These are phyloP conservation scores for Sebastes wilsoni DNA, from an alignment of 2,797 vertebrate genomes.

Conservation along the genomic window DNA sequence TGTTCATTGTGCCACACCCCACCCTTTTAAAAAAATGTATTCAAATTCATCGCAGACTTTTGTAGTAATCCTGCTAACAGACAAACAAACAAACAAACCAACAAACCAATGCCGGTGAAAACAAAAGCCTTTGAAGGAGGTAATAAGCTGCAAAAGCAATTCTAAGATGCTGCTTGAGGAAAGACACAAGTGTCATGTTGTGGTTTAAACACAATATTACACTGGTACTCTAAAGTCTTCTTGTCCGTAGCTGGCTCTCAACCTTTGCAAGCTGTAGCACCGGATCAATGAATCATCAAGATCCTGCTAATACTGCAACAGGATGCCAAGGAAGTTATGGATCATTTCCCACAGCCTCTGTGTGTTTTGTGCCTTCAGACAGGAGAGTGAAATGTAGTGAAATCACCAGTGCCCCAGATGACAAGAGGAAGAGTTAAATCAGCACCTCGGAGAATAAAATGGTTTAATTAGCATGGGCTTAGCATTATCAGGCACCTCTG, in stretches of 20 bases:
- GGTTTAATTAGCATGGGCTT: constrained; percentile 1
- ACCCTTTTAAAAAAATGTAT: no score
- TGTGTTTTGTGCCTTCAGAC: not conserved
- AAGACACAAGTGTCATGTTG: not conserved
- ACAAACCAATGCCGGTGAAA: no score
- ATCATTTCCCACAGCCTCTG: not conserved
- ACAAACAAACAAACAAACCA: no score
- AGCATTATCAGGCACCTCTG: not conserved
- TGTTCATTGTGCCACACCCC: no score
- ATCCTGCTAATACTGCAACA: not conserved
- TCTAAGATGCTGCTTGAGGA: not conserved
- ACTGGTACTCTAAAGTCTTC: not conserved
- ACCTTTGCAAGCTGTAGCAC: not conserved
- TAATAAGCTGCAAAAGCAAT: not conserved
- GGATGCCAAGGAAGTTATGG: not conserved
- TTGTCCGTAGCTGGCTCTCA: not conserved
- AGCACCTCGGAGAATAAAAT: not conserved
- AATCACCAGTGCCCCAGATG: not conserved
- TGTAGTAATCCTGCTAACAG: no score
- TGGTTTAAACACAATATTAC: not conserved
- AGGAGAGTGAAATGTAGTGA: not conserved
- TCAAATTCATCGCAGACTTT: no score
- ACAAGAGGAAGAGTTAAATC: not conserved
- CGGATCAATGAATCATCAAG: not conserved
- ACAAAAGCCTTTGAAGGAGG: no score